Evolutionary conservation across 2,888 invertebrate genomes (phyloP).

Genomic region (Noctua janthina): DNA sequence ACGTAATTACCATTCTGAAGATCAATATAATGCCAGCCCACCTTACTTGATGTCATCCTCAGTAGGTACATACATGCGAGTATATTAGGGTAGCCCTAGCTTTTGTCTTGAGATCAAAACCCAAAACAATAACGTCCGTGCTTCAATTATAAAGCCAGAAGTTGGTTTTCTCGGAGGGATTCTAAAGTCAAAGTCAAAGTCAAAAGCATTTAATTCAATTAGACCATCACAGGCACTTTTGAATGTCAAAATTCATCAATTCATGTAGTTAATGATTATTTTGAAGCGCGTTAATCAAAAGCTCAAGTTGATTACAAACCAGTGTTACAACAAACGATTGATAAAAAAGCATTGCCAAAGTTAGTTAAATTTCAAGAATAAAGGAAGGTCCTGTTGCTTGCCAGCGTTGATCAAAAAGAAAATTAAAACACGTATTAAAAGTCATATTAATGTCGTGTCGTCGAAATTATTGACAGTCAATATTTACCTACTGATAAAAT

Average conservation of each 20-base stretch:
- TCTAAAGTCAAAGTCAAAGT: no score
- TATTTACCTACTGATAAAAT: background rate
- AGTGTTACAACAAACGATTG: background rate
- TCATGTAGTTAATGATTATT: background rate
- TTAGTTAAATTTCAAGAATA: background rate
- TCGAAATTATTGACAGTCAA: background rate
- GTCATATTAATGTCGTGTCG: background rate
- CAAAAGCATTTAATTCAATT: no score
- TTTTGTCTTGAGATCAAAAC: background rate
- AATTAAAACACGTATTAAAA: background rate
- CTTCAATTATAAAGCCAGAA: background rate
- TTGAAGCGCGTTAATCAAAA: no score
- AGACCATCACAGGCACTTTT: no score
- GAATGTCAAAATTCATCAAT: background rate
- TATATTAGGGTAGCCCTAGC: background rate
- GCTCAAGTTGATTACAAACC: background rate
- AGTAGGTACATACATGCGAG: no score
- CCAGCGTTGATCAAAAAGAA: background rate
- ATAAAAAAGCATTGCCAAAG: background rate
- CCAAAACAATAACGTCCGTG: no score
- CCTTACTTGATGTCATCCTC: background rate
- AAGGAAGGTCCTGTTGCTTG: no score
- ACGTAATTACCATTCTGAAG: background rate
- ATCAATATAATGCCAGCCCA: background rate
- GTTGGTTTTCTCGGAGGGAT: background rate